Base-by-base conservation (phyloP, 2,797 vertebrate genomes). In the Notolabrus celidotus region DNA sequence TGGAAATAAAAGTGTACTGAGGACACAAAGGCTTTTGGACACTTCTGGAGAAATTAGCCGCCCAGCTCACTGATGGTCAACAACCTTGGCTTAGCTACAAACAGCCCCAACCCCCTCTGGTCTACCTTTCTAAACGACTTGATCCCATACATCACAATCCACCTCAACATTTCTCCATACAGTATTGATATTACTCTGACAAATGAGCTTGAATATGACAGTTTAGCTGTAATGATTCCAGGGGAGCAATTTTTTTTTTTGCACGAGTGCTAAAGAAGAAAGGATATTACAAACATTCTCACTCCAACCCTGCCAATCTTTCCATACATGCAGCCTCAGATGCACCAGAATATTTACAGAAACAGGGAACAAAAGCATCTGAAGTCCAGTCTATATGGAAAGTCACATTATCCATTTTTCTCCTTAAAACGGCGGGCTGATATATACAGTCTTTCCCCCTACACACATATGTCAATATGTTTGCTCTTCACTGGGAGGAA, bases 1-100 rank as follows among this genome's bases (percentile, higher is more conserved):
- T 90, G 90, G 87, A 92, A 91, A 92, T 92, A 84, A 92, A 93
- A 93, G 93, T 87, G 85, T 74, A 61, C 69, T 49, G 69, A 87
- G 90, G 92, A 94, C 94, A 94, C 90, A 94, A 94, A 92, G 91
- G 90, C 84, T 92, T 92, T 91, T 92, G 90, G 90, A 89, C 93
- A 91, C 89, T 92, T 94, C 88, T 93, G 87, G 86, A 94, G 88
- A 94, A 90, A 92, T 93, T 90, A 94, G 89, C 82, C 67, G 55
- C 87, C 54, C 73, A 49, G 81, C 77, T 85, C 64, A 39, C 74
- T 84, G 90, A 92, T 68, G 92, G 91, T 87, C 87, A 84, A 82
- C 80, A 79, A 79, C 78, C 77, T 71, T 63, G 75, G 73, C 80
- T 84, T 66, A 76, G 71, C 86, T 67, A 84, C 79, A 89, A 90